A percentile compares a stretch with the other conserved stretches of the same genome.
These are phyloP conservation scores for Seira musarum DNA, from an alignment of 2,888 invertebrate genomes.

Conservation along the genomic window DNA sequence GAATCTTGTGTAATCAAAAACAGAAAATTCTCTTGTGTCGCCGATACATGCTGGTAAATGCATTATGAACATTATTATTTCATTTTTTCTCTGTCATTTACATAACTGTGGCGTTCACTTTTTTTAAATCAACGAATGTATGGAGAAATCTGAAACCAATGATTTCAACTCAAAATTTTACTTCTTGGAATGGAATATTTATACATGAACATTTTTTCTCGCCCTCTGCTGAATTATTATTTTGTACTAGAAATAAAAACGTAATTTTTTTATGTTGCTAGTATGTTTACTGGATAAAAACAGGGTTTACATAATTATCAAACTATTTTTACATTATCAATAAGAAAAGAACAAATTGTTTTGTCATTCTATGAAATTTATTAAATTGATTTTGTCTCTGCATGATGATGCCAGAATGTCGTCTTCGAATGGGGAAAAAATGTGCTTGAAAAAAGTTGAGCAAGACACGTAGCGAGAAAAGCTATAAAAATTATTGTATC, in stretches of 20 bases:
- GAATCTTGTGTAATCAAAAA: conserved; percentile 13
- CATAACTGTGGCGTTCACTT: neutral
- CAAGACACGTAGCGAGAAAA: conserved; percentile 15
- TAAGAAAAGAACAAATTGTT: conserved; percentile 10
- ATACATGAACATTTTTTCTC: neutral
- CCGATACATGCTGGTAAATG: conserved; percentile 55
- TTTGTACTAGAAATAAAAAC: neutral
- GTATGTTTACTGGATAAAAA: neutral
- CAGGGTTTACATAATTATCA: neutral
- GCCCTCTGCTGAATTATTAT: conserved; percentile 12
- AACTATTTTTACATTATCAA: conserved; percentile 13
- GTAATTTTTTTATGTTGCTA: neutral
- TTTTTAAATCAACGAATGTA: no score
- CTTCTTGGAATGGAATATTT: no score
- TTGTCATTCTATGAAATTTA: conserved; percentile 3
- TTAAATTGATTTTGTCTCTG: conserved; percentile 13
- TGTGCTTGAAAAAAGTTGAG: neutral
- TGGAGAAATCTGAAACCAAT: no score
- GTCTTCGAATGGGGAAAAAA: conserved; percentile 11
- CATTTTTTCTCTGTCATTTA: neutral
- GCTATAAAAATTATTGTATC: conserved; percentile 8
- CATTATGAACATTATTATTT: conserved; percentile 2
- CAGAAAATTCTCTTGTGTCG: conserved; percentile 13
- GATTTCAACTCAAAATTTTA: no score
- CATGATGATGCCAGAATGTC: conserved; percentile 32